These are phyloP conservation scores for Anomalospiza imberbis DNA, from an alignment of 2,797 vertebrate species.

Conservation along the genomic window DNA sequence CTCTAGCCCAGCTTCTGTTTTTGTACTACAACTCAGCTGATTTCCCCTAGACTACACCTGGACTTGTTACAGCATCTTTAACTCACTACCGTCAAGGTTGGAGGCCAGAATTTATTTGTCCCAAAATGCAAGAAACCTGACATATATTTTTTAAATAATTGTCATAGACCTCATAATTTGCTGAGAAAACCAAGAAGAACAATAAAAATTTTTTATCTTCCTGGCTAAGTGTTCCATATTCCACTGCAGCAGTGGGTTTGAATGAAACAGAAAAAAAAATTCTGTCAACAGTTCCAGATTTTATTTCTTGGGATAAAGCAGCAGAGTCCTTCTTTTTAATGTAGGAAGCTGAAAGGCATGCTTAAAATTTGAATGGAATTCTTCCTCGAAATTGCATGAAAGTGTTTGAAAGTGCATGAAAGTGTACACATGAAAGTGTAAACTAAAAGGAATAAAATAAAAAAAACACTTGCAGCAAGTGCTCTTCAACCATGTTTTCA, in stretches of 20 bases:
- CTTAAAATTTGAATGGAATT: background rate
- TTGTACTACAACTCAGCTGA: background rate
- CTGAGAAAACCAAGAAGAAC: background rate
- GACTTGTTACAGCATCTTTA: background rate
- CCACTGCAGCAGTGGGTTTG: background rate
- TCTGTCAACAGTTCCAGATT: background rate
- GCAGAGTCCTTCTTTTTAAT: background rate
- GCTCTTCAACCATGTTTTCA: background rate
- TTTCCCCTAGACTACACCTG: background rate
- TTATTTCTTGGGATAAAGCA: background rate
- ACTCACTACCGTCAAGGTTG: background rate
- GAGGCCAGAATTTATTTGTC: background rate
- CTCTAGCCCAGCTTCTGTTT: background rate
- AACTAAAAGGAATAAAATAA: background rate
- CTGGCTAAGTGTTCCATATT: background rate
- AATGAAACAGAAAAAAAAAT: background rate
- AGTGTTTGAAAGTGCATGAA: background rate
- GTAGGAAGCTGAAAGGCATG: background rate
- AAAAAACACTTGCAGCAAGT: background rate
- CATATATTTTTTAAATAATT: background rate
- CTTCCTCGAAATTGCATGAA: background rate
- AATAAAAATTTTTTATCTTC: background rate
- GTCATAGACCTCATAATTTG: background rate
- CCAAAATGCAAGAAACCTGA: background rate
- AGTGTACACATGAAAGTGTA: background rate